Conservation (phyloP, 2,888 invertebrate species). For the Syrista parreyssii region DNA sequence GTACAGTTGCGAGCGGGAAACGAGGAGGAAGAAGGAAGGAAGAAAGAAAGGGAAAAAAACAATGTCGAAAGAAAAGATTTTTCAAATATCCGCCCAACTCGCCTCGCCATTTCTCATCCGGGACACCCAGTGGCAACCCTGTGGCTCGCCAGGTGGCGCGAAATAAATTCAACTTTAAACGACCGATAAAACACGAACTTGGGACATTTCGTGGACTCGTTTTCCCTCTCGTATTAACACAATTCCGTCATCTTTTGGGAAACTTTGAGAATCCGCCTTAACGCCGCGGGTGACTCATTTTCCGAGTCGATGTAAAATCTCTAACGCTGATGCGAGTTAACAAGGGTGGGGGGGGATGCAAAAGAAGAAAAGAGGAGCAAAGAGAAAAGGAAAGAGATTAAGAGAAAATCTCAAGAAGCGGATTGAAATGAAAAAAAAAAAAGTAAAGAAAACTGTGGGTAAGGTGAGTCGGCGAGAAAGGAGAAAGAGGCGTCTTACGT, state of each 20-base stretch:
- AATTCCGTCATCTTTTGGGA: constrained; percentile 28
- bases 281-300: background rate
- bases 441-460: background rate
- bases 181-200: constrained; percentile 43
- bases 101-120: constrained; percentile 19
- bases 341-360: no score
- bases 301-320: background rate
- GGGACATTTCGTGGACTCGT: constrained; percentile 18
- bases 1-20: constrained; percentile 28
- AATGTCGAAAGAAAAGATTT: background rate
- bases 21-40: background rate
- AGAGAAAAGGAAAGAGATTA: background rate
- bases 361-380: background rate
- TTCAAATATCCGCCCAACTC: background rate
- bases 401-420: background rate
- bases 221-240: constrained; percentile 27
- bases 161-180: constrained; percentile 37
- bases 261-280: constrained; percentile 3
- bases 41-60: background rate
- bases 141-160: constrained; percentile 15
- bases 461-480: background rate
- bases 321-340: background rate
- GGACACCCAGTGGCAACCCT: background rate
- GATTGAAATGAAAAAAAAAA: background rate
- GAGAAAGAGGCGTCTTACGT: background rate